These are phyloP conservation scores for Trichoplax adhaerens DNA, from an alignment of 37 sponge, comb jelly and placozoan genomes.

Conservation along the genomic window DNA sequence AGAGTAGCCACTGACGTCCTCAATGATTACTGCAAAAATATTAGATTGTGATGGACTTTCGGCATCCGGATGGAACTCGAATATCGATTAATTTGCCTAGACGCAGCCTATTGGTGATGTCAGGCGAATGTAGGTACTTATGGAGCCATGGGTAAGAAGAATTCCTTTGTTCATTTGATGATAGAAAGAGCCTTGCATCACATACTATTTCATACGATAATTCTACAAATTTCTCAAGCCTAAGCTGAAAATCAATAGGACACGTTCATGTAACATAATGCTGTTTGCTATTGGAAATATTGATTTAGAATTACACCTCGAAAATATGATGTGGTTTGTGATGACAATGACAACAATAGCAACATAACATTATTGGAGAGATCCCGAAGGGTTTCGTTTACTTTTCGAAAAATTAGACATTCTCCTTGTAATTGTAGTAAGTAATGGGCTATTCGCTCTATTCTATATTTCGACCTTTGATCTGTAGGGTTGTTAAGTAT, in stretches of 20 bases:
- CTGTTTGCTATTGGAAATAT: background rate
- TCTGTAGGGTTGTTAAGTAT: too few relatives aligned
- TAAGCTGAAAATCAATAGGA: background rate
- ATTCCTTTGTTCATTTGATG: too few relatives aligned
- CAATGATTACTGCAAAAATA: too few relatives aligned
- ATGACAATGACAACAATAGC: background rate
- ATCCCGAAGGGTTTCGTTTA: constrained; percentile 33
- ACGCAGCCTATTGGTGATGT: constrained; percentile 53
- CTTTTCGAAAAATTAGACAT: constrained; percentile 33
- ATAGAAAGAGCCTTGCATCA: too few relatives aligned
- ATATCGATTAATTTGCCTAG: constrained; percentile 33
- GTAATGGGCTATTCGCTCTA: too few relatives aligned
- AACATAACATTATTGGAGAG: constrained; percentile 14
- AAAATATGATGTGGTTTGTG: constrained; percentile 25
- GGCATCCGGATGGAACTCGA: constrained; percentile 15
- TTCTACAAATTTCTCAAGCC: too few relatives aligned
- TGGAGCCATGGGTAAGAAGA: constrained; percentile 62
- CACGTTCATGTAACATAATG: background rate
- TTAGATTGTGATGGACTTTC: constrained; percentile 74
- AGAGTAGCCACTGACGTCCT: background rate
- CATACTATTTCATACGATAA: too few relatives aligned
- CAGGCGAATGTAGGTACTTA: constrained; percentile 46
- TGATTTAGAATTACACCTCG: constrained; percentile 31
- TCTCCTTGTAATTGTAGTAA: constrained; percentile 16
- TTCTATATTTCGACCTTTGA: too few relatives aligned